Conservation (phyloP, 2,797 vertebrate genomes). For the Harpagifer antarcticus region DNA sequence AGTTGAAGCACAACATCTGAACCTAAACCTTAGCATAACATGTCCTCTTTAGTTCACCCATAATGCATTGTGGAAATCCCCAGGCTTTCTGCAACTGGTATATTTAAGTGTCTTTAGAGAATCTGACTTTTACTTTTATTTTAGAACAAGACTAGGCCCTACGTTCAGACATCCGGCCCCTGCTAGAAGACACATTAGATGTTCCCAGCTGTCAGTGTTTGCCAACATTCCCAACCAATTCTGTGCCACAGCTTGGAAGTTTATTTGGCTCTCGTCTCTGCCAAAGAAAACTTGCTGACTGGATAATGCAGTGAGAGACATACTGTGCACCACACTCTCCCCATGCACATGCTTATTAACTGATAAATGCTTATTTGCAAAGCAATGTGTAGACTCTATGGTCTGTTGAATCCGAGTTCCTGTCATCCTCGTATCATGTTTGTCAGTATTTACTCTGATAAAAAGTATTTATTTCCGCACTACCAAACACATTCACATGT, state of each 20-base stretch:
- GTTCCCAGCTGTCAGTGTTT: conserved; percentile 1
- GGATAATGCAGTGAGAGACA: conserved; percentile 61
- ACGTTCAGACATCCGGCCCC: no score
- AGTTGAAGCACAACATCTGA: no score
- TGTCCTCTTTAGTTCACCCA: no score
- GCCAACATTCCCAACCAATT: conserved; percentile 25
- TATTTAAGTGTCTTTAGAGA: no score
- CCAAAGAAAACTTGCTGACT: conserved; percentile 69
- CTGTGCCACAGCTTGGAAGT: conserved; percentile 39
- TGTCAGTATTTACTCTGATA: conserved; percentile 25
- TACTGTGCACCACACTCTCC: conserved; percentile 36
- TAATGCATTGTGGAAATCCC: no score
- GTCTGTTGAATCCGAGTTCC: conserved; percentile 12
- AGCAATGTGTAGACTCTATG: conserved; percentile 22
- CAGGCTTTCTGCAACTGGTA: no score
- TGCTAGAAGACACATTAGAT: neutral
- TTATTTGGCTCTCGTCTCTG: conserved; percentile 50
- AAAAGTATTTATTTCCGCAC: conserved; percentile 28
- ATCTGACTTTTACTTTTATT: no score
- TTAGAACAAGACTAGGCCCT: no score
- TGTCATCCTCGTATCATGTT: conserved; percentile 26
- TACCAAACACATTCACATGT: neutral
- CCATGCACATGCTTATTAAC: conserved; percentile 38
- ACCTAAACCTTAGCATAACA: neutral
- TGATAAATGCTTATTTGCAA: conserved; percentile 56